Base-by-base conservation (phyloP, 2,888 invertebrate genomes). In the Caenorhabditis sp. region DNA sequence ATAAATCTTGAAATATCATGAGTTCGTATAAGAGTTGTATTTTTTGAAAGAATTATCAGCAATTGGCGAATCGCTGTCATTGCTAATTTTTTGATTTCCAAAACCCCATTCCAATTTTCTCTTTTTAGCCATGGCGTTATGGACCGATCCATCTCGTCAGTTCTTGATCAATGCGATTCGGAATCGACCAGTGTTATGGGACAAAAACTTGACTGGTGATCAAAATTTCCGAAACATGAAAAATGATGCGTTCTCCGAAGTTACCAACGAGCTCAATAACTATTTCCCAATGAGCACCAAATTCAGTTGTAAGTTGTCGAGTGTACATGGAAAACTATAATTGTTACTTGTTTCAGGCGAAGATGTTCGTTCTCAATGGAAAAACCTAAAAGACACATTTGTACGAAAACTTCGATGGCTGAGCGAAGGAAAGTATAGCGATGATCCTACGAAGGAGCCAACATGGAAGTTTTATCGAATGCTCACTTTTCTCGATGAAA, bases 381-480 rank as follows among this genome's bases (percentile, higher is more conserved):
- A 82, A 63, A 82, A 82, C 61, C 69, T 82, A 20, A 82, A 82
- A 59, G 82, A 82, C 62, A 82, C 82, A 21, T 82, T 76, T 50
- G 77, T 80, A 2, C 66, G 82, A 12, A 82, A 82, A 63, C 77
- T 75, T 23, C 70, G 82, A 53, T 82, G 81, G 73, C 63, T 81
- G 14, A 76, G 70, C 54, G 79, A 78, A 63, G 82, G 82, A 57
- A 82, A 81, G 67, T 77, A 79, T 31, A 43, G 60, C 1, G 77
- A 81, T 36, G 82, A 82, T 49, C 67, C 77, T 10, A 68, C 65
- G 21, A 81, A 82, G 25, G 82, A 81, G 43, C 81, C 81, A 8
- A 79, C 82, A 10, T 82, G 82, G 82, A 82, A 82, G 65, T 82
- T 82, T 70, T 82, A 77, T 36, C 70, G 77, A 26, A 63, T 72